Conservation (phyloP, 2,797 vertebrate species). For the Chromis chromis region DNA sequence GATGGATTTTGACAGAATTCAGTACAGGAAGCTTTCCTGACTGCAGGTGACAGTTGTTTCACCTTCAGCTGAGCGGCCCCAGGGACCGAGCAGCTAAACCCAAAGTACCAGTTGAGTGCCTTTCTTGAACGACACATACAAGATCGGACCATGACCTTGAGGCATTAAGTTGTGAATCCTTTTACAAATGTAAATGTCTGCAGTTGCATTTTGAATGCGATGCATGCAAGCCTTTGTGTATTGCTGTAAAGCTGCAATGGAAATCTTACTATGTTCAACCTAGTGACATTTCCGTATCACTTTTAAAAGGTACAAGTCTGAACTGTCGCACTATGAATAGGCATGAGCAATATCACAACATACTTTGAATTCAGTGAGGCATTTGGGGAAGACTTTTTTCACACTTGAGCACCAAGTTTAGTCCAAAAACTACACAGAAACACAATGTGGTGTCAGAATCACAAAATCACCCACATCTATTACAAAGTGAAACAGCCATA, state of each 20-base stretch:
- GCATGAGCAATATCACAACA: too few relatives aligned
- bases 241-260: neutral
- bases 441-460: too few relatives aligned
- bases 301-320: too few relatives aligned
- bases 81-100: slow-evolving; percentile 28
- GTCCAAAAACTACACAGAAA: too few relatives aligned
- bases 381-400: too few relatives aligned
- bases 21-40: slow-evolving; percentile 10
- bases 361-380: too few relatives aligned
- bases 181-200: slow-evolving; percentile 21
- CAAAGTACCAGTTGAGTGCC: slow-evolving; percentile 19
- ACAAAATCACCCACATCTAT: too few relatives aligned
- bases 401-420: too few relatives aligned
- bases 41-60: slow-evolving; percentile 26
- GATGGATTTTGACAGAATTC: neutral
- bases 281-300: too few relatives aligned
- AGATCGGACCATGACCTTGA: slow-evolving; percentile 15
- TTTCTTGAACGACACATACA: slow-evolving; percentile 7
- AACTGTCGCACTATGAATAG: too few relatives aligned
- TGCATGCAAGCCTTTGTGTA: slow-evolving; percentile 6
- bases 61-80: slow-evolving; percentile 6
- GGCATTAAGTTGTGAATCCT: slow-evolving; percentile 35
- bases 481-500: too few relatives aligned
- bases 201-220: slow-evolving; percentile 35
- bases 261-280: too few relatives aligned